Evolutionary conservation across 2,797 vertebrate species (phyloP).

Genomic region (Eulemur mongoz): DNA sequence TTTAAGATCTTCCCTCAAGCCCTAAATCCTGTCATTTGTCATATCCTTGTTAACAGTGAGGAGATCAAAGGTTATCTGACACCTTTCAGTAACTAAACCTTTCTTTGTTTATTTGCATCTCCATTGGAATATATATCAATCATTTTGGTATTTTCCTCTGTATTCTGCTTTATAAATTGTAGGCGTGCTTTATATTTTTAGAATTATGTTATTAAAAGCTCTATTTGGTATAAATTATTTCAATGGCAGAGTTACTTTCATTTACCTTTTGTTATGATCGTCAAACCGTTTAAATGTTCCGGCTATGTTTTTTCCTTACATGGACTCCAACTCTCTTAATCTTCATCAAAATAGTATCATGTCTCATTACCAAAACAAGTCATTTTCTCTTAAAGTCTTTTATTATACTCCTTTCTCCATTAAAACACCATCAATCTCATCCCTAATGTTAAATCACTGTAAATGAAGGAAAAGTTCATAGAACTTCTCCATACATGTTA

Average conservation of each 20-base stretch:
- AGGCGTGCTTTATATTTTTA: not conserved
- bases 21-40: not conserved
- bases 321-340: slow-evolving; percentile 10
- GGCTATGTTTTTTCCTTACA: not conserved
- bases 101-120: not conserved
- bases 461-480: slow-evolving; percentile 41
- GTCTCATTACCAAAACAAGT: slow-evolving; percentile 57
- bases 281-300: not conserved
- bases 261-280: not conserved
- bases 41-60: not conserved
- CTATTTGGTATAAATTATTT: not conserved
- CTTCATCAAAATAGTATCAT: slow-evolving; percentile 58
- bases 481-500: not conserved
- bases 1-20: not conserved
- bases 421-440: slow-evolving; percentile 52
- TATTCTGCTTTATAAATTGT: not conserved
- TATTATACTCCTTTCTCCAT: slow-evolving; percentile 38
- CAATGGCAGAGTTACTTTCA: not conserved
- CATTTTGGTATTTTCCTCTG: not conserved
- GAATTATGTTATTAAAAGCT: not conserved
- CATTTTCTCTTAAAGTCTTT: slow-evolving; percentile 46
- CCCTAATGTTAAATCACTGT: not conserved
- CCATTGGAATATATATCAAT: not conserved
- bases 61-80: not conserved
- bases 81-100: not conserved